Conservation (phyloP, 37 sponge, comb jelly and placozoan genomes). For the Hormiphora californensis region DNA sequence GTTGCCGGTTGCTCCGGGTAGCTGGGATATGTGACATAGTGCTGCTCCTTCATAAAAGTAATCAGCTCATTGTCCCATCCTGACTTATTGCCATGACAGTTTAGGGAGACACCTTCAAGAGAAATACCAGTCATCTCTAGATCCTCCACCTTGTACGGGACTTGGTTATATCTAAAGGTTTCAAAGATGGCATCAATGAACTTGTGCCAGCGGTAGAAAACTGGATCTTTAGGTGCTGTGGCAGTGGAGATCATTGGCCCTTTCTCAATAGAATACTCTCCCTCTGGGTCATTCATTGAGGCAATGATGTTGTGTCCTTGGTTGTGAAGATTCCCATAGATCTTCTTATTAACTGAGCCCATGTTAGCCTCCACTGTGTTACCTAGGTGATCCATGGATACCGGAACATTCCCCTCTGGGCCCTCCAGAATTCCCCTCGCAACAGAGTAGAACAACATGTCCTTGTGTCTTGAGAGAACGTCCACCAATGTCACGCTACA, state of each 20-base stretch:
- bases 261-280: background rate
- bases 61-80: background rate
- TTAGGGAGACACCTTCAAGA: background rate
- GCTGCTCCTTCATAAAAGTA: background rate
- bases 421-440: conserved; percentile 5
- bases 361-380: conserved; percentile 50
- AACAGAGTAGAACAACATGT: conserved; percentile 11
- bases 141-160: background rate
- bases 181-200: conserved; percentile 44
- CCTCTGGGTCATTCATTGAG: conserved; percentile 50
- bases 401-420: background rate
- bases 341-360: conserved; percentile 33
- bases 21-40: background rate
- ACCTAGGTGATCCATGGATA: conserved; percentile 19
- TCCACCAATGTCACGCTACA: background rate
- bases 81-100: background rate
- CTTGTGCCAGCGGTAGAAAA: conserved; percentile 37
- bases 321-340: conserved; percentile 39
- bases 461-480: background rate
- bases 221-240: conserved; percentile 22
- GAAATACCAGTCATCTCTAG: background rate
- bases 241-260: conserved; percentile 20
- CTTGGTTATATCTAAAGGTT: background rate
- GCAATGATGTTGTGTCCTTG: background rate
- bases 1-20: background rate